Conservation (phyloP, 2,888 invertebrate genomes). For the Micoletzkya japonica region DNA sequence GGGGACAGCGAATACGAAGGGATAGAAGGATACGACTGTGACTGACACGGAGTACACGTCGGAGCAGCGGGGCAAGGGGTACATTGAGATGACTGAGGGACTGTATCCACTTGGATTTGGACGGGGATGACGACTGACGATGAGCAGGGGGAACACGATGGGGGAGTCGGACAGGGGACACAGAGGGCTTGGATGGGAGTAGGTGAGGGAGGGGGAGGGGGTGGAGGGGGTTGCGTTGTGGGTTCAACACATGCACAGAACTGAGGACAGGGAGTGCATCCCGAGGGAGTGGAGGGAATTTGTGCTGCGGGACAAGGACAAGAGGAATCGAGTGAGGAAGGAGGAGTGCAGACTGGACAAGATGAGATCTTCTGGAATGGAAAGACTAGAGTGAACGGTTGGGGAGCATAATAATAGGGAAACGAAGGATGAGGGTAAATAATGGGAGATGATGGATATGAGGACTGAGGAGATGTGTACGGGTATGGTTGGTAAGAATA, state of each 20-base stretch:
- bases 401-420: slow-evolving; percentile 13
- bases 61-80: slow-evolving; percentile 6
- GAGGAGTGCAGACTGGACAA: slow-evolving; percentile 6
- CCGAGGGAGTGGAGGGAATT: neutral
- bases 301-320: slow-evolving; percentile 6
- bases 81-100: neutral
- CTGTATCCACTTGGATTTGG: slow-evolving; percentile 12
- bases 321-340: slow-evolving; percentile 10
- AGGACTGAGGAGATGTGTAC: neutral
- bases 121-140: slow-evolving; percentile 4
- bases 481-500: neutral
- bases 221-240: neutral
- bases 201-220: slow-evolving; percentile 5
- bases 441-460: neutral
- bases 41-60: slow-evolving; percentile 1
- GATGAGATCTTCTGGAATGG: slow-evolving; percentile 25
- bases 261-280: slow-evolving; percentile 16
- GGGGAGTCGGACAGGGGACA: slow-evolving; percentile 1
- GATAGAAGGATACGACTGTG: neutral
- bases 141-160: slow-evolving; percentile 1
- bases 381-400: slow-evolving; percentile 11
- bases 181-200: neutral
- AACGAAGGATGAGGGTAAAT: slow-evolving; percentile 5
- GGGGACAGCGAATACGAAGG: neutral
- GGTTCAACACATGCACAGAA: slow-evolving; percentile 11